Conservation (phyloP, 2,113 vertebrate species). For the Strix aluco region DNA sequence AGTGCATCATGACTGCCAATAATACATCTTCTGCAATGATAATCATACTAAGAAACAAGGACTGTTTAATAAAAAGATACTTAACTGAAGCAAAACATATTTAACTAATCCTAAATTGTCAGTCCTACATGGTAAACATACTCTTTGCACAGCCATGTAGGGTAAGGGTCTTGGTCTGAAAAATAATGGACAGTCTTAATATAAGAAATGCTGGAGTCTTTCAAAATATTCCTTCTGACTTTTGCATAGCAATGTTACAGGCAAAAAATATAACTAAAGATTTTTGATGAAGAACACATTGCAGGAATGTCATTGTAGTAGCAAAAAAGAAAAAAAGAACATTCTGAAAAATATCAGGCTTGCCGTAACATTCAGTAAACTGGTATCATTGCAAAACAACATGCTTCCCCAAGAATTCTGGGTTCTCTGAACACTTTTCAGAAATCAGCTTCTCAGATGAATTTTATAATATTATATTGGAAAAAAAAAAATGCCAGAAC, state of each 20-base stretch:
- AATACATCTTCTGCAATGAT: background rate
- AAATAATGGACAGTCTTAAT: background rate
- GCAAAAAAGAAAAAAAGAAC: background rate
- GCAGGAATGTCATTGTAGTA: background rate
- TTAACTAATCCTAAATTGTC: background rate
- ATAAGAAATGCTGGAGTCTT: background rate
- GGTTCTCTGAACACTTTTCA: background rate
- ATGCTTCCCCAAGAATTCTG: background rate
- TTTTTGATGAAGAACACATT: fast-evolving
- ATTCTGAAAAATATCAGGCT: background rate
- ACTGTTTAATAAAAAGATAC: background rate
- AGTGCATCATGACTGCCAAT: background rate
- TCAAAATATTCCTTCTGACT: background rate
- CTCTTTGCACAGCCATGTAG: background rate
- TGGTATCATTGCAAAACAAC: background rate
- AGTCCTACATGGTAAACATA: background rate
- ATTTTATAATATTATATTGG: background rate
- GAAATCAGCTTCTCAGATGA: background rate
- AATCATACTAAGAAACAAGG: background rate
- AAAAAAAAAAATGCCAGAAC: background rate
- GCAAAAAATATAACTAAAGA: background rate
- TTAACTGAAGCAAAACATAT: background rate
- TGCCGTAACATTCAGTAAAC: background rate
- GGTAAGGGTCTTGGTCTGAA: background rate
- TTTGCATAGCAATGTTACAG: background rate